phyloP scores from a whole-genome alignment of 2,797 vertebrate genomes.

The Crax fasciolata region DNA sequence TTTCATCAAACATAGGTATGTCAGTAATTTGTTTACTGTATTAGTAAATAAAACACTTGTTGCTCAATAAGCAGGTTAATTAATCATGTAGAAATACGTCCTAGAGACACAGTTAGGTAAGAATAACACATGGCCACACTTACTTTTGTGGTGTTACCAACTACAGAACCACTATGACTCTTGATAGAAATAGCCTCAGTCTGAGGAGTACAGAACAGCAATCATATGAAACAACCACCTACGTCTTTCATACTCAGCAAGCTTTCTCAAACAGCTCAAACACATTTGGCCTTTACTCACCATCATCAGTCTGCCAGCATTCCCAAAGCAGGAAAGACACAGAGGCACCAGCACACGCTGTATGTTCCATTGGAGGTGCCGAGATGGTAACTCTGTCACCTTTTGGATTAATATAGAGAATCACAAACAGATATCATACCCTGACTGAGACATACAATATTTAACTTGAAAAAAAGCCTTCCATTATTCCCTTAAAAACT shows the following conservation, averaged over 20 bases:
- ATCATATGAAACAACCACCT: neutral
- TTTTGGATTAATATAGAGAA: neutral
- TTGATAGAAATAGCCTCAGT: neutral
- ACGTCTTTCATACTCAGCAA: neutral
- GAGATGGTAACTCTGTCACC: neutral
- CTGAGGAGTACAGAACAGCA: neutral
- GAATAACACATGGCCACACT: neutral
- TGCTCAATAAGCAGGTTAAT: conserved; percentile 25
- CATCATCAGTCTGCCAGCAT: neutral
- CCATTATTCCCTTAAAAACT: neutral
- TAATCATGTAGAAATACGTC: neutral
- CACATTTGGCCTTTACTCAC: neutral
- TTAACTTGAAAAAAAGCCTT: neutral
- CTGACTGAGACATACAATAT: neutral
- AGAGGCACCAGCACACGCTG: neutral
- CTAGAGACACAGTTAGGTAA: conserved; percentile 24
- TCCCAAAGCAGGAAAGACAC: neutral
- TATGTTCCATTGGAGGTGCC: neutral
- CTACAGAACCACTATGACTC: neutral
- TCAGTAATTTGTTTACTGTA: conserved; percentile 14
- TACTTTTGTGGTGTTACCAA: neutral
- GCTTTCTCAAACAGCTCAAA: conserved; percentile 4
- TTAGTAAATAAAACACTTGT: conserved; percentile 21
- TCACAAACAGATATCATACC: neutral
- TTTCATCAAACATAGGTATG: neutral